Evolutionary conservation across 2,888 invertebrate species (phyloP).

Genomic region (Venustoraphidia nigricollis): DNA sequence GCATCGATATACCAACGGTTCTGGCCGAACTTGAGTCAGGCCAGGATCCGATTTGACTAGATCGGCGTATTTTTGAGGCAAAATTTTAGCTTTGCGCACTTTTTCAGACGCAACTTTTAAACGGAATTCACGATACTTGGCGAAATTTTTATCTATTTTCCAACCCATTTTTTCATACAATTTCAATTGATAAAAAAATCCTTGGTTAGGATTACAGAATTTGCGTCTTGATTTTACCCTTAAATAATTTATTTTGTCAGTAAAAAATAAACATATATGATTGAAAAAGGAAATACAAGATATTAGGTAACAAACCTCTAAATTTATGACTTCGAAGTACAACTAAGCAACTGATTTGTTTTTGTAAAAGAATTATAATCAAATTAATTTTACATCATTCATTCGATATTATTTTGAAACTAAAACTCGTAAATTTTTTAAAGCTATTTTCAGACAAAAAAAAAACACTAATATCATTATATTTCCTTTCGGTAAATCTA

Average conservation of each 20-base stretch:
- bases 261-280: too few relatives aligned
- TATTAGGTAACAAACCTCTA: too few relatives aligned
- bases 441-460: constrained; percentile 6
- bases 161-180: constrained; percentile 67
- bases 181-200: constrained; percentile 64
- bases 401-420: too few relatives aligned
- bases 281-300: too few relatives aligned
- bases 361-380: too few relatives aligned
- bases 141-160: constrained; percentile 48
- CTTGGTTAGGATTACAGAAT: constrained; percentile 63
- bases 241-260: constrained; percentile 8
- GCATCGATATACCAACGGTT: constrained; percentile 73
- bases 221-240: constrained; percentile 53
- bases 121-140: constrained; percentile 58
- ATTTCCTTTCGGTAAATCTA: not conserved
- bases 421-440: not conserved
- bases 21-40: constrained; percentile 55
- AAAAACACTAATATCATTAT: not conserved
- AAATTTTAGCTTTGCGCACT: constrained; percentile 66
- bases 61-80: constrained; percentile 62
- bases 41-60: constrained; percentile 70
- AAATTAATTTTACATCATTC: too few relatives aligned
- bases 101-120: constrained; percentile 67
- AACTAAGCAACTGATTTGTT: too few relatives aligned
- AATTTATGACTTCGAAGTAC: too few relatives aligned